These are phyloP conservation scores for Sebastes minor DNA, from an alignment of 2,797 vertebrate genomes.

Conservation along the genomic window DNA sequence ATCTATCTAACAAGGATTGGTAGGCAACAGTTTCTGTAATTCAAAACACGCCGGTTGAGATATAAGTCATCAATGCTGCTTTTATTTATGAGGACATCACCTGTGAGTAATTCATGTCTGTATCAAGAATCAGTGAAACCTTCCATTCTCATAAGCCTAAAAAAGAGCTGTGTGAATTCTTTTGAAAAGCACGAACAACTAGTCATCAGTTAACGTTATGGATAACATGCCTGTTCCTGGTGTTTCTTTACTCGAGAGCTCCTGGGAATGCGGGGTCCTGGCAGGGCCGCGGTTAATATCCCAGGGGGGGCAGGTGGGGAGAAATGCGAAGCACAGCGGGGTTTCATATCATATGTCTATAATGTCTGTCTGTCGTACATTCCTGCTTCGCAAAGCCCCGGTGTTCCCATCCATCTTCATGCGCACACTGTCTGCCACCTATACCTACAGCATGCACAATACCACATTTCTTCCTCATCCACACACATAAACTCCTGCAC, in stretches of 20 bases:
- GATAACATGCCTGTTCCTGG: constrained; percentile 12
- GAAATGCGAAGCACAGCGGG: constrained; percentile 33
- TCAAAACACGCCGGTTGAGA: background rate
- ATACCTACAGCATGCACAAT: constrained; percentile 8
- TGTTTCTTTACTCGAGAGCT: constrained; percentile 37
- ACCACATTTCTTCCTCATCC: background rate
- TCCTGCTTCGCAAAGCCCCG: constrained; percentile 43
- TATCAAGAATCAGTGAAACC: background rate
- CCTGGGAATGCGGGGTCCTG: constrained; percentile 50
- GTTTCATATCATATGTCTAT: constrained; percentile 58
- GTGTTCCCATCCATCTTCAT: constrained; percentile 44
- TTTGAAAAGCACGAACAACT: background rate
- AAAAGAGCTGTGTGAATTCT: constrained; percentile 3
- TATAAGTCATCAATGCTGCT: background rate
- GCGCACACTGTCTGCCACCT: constrained; percentile 26
- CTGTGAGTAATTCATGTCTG: background rate
- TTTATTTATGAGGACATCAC: constrained; percentile 6
- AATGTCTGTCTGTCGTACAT: constrained; percentile 54
- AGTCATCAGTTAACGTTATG: constrained; percentile 25
- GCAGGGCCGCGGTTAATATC: constrained; percentile 40
- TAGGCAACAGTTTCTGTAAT: background rate
- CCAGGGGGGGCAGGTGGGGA: constrained; percentile 39
- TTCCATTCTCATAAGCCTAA: background rate
- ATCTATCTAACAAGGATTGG: background rate
- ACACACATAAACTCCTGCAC: background rate